phyloP scores from a whole-genome alignment of 2,113 vertebrate genomes.

The Percina caprodes region DNA sequence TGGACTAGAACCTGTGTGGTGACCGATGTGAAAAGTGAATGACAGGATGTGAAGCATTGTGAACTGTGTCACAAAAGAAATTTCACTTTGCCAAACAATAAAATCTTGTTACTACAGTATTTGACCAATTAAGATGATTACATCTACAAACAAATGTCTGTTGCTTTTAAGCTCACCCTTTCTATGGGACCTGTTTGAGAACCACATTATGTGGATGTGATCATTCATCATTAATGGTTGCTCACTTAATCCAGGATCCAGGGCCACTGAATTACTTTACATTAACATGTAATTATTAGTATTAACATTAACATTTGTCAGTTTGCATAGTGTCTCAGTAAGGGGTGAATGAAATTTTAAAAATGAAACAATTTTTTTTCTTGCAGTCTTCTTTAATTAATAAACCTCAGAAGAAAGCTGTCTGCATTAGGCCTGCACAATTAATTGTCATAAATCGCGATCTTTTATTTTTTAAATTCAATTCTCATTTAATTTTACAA shows the following conservation, averaged over 20 bases:
- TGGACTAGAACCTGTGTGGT: too few relatives aligned
- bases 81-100: neutral
- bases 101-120: neutral
- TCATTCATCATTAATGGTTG: neutral
- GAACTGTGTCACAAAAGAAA: neutral
- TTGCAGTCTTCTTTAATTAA: too few relatives aligned
- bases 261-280: neutral
- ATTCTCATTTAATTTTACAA: too few relatives aligned
- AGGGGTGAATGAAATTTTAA: neutral
- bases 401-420: neutral
- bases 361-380: neutral
- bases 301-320: too few relatives aligned
- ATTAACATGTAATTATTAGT: too few relatives aligned
- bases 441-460: too few relatives aligned
- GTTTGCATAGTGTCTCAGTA: neutral
- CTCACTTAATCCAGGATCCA: neutral
- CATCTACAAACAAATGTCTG: neutral
- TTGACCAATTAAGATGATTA: neutral
- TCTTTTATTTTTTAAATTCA: too few relatives aligned
- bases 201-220: neutral
- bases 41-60: neutral
- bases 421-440: neutral
- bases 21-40: neutral
- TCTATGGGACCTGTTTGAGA: neutral
- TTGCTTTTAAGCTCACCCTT: neutral